Evolutionary conservation across 2,113 vertebrate genomes (phyloP).

Genomic region (Felis catus): DNA sequence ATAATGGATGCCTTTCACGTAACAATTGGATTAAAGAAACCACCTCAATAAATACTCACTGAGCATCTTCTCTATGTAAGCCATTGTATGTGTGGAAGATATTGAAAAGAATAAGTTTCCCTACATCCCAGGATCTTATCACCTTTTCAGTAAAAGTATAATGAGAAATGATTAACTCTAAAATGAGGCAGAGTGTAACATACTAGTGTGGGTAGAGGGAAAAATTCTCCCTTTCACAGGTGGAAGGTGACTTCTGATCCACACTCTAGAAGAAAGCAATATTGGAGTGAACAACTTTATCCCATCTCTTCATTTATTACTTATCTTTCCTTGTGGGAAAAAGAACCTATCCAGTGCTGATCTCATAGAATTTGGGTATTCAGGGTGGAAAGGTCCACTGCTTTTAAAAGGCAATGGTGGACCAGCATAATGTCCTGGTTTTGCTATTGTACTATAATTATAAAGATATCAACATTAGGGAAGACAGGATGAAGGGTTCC

Average conservation of each 20-base stretch:
- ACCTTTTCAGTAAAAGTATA: background rate
- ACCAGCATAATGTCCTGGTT: background rate
- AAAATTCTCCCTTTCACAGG: background rate
- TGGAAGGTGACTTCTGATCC: background rate
- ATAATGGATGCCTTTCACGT: conserved; percentile 19
- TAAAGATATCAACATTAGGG: background rate
- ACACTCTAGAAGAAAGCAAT: background rate
- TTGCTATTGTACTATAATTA: background rate
- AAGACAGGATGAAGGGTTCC: background rate
- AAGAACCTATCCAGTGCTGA: background rate
- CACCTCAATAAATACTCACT: background rate
- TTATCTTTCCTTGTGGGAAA: background rate
- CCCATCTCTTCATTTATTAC: background rate
- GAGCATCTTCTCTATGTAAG: background rate
- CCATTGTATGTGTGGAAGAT: background rate
- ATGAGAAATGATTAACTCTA: conserved; percentile 17
- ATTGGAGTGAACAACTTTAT: background rate
- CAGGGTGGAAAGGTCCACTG: background rate
- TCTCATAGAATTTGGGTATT: background rate
- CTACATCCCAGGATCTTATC: background rate
- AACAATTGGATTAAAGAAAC: conserved; percentile 12
- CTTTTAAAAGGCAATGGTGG: background rate
- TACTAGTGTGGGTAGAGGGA: background rate
- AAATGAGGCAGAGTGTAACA: background rate
- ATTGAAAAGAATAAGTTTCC: background rate